A percentile compares a stretch with the other conserved stretches of the same genome.
These are phyloP conservation scores for Dione vanillae DNA, from an alignment of 2,888 invertebrate species.

Conservation along the genomic window DNA sequence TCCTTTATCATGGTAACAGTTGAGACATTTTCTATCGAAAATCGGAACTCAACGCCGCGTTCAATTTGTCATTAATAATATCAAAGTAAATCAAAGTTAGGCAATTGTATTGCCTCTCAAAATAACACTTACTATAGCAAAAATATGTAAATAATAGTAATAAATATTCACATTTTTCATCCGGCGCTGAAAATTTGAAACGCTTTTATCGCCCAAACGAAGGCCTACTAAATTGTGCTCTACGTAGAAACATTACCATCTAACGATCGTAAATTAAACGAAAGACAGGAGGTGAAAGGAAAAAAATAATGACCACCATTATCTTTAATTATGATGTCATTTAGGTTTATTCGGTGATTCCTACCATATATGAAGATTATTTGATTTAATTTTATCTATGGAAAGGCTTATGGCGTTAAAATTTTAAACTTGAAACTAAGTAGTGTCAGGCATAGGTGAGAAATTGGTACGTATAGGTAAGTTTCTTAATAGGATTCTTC, in stretches of 20 bases:
- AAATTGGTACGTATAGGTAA: too few species aligned
- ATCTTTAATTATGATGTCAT: conserved; percentile 39
- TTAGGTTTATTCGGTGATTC: conserved; percentile 17
- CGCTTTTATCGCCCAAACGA: conserved; percentile 33
- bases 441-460: too few species aligned
- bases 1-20: too few species aligned
- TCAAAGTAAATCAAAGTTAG: too few species aligned
- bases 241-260: conserved; percentile 39
- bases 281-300: conserved; percentile 32
- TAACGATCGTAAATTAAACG: conserved; percentile 41
- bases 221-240: conserved; percentile 35
- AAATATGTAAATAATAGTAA: conserved; percentile 40
- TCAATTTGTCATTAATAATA: too few species aligned
- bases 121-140: neutral
- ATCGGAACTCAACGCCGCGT: too few species aligned
- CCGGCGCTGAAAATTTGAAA: conserved; percentile 21
- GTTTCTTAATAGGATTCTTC: too few species aligned
- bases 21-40: too few species aligned
- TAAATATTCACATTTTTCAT: conserved; percentile 36
- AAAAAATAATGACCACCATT: conserved; percentile 40
- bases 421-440: too few species aligned
- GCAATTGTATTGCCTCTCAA: neutral
- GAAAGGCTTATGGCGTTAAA: too few species aligned
- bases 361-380: neutral
- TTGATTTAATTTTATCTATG: too few species aligned